Evolutionary conservation across 2,888 invertebrate species (phyloP).

Genomic region (Neoascia interrupta): DNA sequence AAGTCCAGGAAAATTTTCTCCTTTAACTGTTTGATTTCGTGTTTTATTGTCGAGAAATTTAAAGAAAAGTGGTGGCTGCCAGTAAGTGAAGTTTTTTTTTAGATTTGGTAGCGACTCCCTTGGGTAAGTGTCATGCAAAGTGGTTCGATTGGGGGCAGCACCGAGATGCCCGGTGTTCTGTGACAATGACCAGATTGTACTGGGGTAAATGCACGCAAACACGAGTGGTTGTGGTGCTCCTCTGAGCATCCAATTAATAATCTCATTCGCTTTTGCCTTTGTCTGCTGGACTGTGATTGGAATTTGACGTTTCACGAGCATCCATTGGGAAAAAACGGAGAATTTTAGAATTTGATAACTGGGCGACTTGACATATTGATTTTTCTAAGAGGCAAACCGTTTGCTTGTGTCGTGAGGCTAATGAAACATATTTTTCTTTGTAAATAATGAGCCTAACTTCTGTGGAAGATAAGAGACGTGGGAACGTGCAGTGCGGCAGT

Average conservation of each 20-base stretch:
- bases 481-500: too few species aligned
- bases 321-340: background rate
- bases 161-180: background rate
- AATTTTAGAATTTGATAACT: conserved; percentile 2
- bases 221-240: background rate
- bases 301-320: too few species aligned
- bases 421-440: background rate
- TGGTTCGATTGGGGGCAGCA: conserved; percentile 5
- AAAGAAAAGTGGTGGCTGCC: background rate
- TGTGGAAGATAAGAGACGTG: too few species aligned
- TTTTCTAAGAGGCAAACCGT: conserved; percentile 10
- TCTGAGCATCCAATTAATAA: background rate
- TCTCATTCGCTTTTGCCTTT: background rate
- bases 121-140: conserved; percentile 40
- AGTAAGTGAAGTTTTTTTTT: background rate
- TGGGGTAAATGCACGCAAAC: too few species aligned
- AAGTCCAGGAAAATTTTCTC: conserved; percentile 56
- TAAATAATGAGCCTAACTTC: too few species aligned
- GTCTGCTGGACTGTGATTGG: background rate
- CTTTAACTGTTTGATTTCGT: conserved; percentile 12
- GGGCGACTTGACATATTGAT: conserved; percentile 19
- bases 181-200: background rate
- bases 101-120: conserved; percentile 11
- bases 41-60: background rate
- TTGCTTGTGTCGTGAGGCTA: background rate